Conservation (phyloP, 1,140 invertebrate species). For the Drosophila quadrilineata region DNA sequence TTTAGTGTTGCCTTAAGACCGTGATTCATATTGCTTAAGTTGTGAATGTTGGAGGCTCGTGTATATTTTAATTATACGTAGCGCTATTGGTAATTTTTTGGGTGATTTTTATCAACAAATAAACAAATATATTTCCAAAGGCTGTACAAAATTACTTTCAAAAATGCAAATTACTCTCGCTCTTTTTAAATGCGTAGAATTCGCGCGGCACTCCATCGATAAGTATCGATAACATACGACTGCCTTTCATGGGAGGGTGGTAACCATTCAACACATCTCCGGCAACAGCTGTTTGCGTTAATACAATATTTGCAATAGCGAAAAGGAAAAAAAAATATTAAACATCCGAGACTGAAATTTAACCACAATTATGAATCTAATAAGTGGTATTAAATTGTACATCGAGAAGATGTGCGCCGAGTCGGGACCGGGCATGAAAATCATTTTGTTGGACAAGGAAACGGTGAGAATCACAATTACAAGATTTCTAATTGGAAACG, state of each 20-base stretch:
- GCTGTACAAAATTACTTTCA: constrained; percentile 34
- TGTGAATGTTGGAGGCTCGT: constrained; percentile 60
- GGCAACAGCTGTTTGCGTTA: constrained; percentile 32
- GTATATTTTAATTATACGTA: constrained; percentile 50
- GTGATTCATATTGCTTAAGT: constrained; percentile 68
- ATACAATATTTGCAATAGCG: constrained; percentile 10
- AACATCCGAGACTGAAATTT: constrained; percentile 13
- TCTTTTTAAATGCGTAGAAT: not conserved
- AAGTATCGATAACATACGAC: constrained; percentile 19
- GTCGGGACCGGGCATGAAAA: constrained; percentile 99
- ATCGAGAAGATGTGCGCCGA: constrained; percentile 99
- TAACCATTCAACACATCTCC: constrained; percentile 3
- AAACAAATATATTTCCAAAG: constrained; percentile 51
- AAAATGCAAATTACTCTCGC: not conserved
- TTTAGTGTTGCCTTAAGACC: constrained; percentile 55
- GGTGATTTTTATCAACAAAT: constrained; percentile 61
- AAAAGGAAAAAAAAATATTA: constrained; percentile 6
- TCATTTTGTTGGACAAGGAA: constrained; percentile 98
- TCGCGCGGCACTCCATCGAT: not conserved
- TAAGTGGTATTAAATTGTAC: constrained; percentile 95
- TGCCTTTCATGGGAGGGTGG: constrained; percentile 8
- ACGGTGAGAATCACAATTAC: constrained; percentile 89
- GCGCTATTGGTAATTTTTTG: constrained; percentile 41
- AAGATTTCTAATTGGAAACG: no score
- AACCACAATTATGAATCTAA: constrained; percentile 89